Base-by-base conservation (phyloP, 1,140 invertebrate genomes). In the Anthonomus grandis region DNA sequence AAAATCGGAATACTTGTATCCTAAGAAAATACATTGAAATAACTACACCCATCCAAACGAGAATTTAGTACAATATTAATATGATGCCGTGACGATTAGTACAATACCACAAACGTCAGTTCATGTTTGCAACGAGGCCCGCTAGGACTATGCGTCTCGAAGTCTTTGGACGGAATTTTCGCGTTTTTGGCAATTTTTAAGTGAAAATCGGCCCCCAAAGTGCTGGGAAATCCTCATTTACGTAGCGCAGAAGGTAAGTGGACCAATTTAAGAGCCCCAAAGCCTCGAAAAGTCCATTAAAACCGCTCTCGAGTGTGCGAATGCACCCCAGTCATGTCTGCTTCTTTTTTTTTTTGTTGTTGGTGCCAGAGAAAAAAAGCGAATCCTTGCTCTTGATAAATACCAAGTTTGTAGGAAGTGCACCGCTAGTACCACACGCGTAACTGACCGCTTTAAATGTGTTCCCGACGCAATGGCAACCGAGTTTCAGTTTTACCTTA, bases 401-500 rank as follows among this genome's bases (percentile, higher is more conserved):
- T 63, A 64, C 60, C 44, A 48, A 55, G 63, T 58, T 18, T 45
- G 45, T 47, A 59, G 54, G 62, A 60, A 60, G 58, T 52, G 46
- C 31, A 44, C 58, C 21, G 58, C 34, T 60, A 64, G 62, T 64
- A 50, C 50, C 52, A 50, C 47, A 59, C 51, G 50, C 59, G 37
- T 51, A 52, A 56, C 56, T 50, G 52, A 50, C 59, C 46, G 60
- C 37, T 50, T 42, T 59, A 53, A 52, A 57, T 44, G 27, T 55
- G 39, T 56, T 27, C 5, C 24, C 4, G 17, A 12, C 41, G 63
- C 42, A 36, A 66, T 66, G 64, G 55, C 64, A 57, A 64, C 60
- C 60, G 66, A 68, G 64, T 67, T 69, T 68, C 67, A 70, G 60
- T 70, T 68, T 62, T 66, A 63, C 65, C 62, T 70, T 65, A 70